Conservation (phyloP, 2,888 invertebrate species). For the Cephus pygmeus region DNA sequence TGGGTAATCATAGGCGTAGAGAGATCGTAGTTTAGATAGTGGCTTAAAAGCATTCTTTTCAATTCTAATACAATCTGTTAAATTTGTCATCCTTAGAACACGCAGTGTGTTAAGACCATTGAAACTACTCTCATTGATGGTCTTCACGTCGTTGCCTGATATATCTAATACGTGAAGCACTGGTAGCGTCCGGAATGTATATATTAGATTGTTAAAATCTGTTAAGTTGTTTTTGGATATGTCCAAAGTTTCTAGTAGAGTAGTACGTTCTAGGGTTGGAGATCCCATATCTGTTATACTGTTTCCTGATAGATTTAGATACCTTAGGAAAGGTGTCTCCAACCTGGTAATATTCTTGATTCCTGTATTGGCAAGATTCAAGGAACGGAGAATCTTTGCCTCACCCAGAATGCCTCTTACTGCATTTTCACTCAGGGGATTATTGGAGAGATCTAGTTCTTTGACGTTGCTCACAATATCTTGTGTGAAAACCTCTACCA, state of each 20-base stretch:
- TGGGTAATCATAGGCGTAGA: constrained; percentile 82
- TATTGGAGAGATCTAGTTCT: constrained; percentile 85
- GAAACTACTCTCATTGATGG: constrained; percentile 82
- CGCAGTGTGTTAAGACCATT: constrained; percentile 76
- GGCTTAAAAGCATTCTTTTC: constrained; percentile 85
- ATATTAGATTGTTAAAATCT: constrained; percentile 68
- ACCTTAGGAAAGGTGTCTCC: constrained; percentile 87
- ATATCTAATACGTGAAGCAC: constrained; percentile 81
- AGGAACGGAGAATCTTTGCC: constrained; percentile 85
- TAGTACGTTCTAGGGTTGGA: constrained; percentile 81
- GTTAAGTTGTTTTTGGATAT: constrained; percentile 78
- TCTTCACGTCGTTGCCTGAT: constrained; percentile 84
- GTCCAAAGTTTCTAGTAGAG: constrained; percentile 81
- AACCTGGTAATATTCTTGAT: constrained; percentile 75
- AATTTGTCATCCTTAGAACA: constrained; percentile 74
- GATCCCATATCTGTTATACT: constrained; percentile 75
- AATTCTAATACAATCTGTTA: constrained; percentile 79
- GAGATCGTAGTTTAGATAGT: constrained; percentile 75
- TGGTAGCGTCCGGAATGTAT: constrained; percentile 67
- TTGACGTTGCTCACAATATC: constrained; percentile 91
- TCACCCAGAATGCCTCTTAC: constrained; percentile 83
- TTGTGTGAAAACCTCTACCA: constrained; percentile 84
- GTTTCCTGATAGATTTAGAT: constrained; percentile 83
- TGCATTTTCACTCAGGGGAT: constrained; percentile 81
- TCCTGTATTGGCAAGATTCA: constrained; percentile 85